Conservation (phyloP, 2,113 vertebrate genomes). For the Myotis lucifugus region DNA sequence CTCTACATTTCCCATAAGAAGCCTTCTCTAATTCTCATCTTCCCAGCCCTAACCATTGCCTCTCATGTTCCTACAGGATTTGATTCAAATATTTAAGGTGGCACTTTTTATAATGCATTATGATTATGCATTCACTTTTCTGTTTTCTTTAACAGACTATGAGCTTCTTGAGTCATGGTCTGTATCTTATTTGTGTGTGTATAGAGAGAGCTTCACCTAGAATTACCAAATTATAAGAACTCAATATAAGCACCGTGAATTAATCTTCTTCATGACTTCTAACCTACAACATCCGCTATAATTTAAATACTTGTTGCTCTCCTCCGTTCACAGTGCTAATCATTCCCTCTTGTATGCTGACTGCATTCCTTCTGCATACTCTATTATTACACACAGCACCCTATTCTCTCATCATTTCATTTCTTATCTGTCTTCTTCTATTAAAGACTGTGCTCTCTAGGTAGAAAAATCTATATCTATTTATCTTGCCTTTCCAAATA, state of each 20-base stretch:
- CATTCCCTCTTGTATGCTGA: background rate
- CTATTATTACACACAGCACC: background rate
- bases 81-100: background rate
- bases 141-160: background rate
- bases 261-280: background rate
- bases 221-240: background rate
- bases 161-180: background rate
- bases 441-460: background rate
- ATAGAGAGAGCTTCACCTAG: background rate
- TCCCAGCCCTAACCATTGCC: background rate
- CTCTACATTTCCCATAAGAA: background rate
- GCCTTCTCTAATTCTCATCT: background rate
- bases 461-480: background rate
- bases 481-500: slow-evolving; percentile 1
- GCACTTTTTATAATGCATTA: background rate
- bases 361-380: background rate
- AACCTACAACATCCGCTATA: background rate
- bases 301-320: background rate
- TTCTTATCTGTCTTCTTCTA: background rate
- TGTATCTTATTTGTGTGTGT: background rate
- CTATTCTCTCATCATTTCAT: background rate
- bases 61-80: background rate
- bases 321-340: background rate
- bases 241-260: background rate
- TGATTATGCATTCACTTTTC: background rate